Percentiles rank a stretch among this genome's conserved stretches.
Evolutionary conservation across 2,888 invertebrate genomes (phyloP).

Genomic region (Ommatoiulus sabulosus): DNA sequence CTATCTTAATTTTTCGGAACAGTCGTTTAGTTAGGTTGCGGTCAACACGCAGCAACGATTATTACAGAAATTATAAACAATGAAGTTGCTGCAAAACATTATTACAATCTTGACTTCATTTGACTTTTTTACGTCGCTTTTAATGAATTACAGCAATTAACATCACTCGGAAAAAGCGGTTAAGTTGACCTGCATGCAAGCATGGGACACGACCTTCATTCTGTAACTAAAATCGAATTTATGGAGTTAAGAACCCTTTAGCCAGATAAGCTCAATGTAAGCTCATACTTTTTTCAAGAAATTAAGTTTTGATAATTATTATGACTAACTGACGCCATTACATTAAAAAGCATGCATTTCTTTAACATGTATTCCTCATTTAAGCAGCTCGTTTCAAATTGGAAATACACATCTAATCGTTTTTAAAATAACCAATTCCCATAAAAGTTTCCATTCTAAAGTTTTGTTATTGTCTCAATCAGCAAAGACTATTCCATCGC

Average conservation of each 20-base stretch:
- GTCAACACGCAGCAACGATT: not conserved
- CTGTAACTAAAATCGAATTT: not conserved
- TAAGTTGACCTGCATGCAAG: not conserved
- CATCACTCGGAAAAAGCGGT: not conserved
- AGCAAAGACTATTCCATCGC: too few species aligned
- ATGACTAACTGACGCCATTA: too few species aligned
- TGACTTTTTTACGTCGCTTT: not conserved
- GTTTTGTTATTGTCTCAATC: too few species aligned
- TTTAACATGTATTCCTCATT: too few species aligned
- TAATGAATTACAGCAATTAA: conserved; percentile 32
- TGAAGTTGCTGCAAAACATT: not conserved
- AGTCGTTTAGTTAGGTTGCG: not conserved
- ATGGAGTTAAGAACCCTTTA: not conserved
- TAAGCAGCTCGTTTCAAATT: too few species aligned
- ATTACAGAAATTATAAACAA: not conserved
- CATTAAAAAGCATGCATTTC: too few species aligned
- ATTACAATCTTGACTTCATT: not conserved
- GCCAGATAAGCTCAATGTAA: too few species aligned
- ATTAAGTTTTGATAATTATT: too few species aligned
- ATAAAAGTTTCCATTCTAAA: too few species aligned
- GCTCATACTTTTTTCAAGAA: too few species aligned
- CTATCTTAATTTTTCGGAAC: not conserved
- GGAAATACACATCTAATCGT: too few species aligned
- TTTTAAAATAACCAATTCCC: too few species aligned
- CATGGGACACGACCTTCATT: not conserved